Conservation (phyloP, 2,888 invertebrate species). For the Temnothorax unifasciatus region DNA sequence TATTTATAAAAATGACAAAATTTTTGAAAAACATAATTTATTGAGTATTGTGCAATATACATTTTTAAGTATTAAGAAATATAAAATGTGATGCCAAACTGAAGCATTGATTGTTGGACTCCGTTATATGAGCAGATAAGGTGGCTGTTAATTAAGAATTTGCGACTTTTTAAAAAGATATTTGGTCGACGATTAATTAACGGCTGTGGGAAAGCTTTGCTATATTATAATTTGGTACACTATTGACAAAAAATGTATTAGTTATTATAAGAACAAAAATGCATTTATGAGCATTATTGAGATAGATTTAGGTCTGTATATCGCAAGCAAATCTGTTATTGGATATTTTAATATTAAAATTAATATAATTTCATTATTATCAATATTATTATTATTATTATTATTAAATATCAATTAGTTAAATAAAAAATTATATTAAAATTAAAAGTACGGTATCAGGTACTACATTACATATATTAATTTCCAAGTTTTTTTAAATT, state of each 20-base stretch:
- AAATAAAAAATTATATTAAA: neutral
- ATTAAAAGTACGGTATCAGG: neutral
- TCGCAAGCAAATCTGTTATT: neutral
- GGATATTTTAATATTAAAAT: neutral
- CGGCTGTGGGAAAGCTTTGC: neutral
- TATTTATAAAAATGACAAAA: neutral
- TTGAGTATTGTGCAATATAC: neutral
- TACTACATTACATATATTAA: neutral
- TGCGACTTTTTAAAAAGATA: neutral
- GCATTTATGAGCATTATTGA: neutral
- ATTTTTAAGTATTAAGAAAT: neutral
- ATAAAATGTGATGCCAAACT: neutral
- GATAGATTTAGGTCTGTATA: neutral
- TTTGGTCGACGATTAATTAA: neutral
- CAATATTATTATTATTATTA: neutral
- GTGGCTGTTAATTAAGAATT: neutral
- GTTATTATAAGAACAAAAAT: neutral
- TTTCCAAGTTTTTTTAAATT: neutral
- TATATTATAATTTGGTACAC: neutral
- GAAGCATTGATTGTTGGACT: neutral
- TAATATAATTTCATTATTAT: neutral
- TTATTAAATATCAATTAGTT: neutral
- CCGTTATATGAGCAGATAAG: neutral
- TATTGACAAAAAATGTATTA: neutral
- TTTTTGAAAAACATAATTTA: neutral